Evolutionary conservation across 2,113 vertebrate genomes (phyloP).

Genomic region (Cyprinus carpio): DNA sequence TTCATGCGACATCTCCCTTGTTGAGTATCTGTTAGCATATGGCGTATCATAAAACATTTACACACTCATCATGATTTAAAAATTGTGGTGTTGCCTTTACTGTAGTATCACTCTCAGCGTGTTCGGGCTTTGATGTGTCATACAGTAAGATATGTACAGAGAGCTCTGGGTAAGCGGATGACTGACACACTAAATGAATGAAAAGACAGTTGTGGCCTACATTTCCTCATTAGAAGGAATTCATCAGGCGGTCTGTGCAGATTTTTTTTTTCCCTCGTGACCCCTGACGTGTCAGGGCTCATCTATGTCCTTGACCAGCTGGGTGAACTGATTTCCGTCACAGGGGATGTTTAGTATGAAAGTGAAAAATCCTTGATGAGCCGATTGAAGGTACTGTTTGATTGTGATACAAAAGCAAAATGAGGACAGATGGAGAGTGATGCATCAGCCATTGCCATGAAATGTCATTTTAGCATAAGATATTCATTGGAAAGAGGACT

Average conservation of each 20-base stretch:
- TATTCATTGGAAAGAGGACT: not conserved
- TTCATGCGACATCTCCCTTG: not conserved
- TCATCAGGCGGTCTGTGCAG: not conserved
- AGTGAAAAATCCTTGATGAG: not conserved
- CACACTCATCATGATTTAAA: conserved; percentile 1
- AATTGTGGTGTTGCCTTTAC: not conserved
- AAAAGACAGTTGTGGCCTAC: not conserved
- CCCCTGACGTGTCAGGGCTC: not conserved
- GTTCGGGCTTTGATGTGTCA: not conserved
- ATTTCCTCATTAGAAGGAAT: not conserved
- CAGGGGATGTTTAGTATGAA: not conserved
- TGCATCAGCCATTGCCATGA: not conserved
- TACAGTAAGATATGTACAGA: not conserved
- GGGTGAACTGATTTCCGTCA: not conserved
- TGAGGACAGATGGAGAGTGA: not conserved
- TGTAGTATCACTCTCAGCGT: not conserved
- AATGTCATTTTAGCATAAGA: not conserved
- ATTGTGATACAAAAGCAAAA: not conserved
- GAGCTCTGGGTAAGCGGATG: not conserved
- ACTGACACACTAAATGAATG: not conserved
- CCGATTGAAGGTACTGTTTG: not conserved
- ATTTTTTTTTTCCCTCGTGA: not conserved
- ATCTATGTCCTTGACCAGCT: not conserved
- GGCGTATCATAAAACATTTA: not conserved
- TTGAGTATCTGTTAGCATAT: not conserved